These are phyloP conservation scores for Iguana delicatissima DNA, from an alignment of 2,797 vertebrate genomes.

Conservation along the genomic window DNA sequence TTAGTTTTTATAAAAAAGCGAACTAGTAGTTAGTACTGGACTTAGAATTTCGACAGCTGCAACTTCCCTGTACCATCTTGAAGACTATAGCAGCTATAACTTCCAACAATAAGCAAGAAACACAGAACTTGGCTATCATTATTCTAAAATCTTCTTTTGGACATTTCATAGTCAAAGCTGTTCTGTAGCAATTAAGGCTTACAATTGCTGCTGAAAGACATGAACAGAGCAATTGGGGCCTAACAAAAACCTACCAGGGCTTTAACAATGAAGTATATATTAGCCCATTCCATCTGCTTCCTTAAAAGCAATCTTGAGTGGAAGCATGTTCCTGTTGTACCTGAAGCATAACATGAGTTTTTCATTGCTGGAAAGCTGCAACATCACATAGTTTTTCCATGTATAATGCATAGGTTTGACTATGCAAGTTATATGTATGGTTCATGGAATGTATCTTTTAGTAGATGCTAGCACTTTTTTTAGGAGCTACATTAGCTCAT, in stretches of 20 bases:
- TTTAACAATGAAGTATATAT: neutral
- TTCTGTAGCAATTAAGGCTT: slow-evolving; percentile 51
- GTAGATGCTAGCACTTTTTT: neutral
- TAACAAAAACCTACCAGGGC: neutral
- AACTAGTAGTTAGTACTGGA: slow-evolving; percentile 24
- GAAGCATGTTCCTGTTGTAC: slow-evolving; percentile 14
- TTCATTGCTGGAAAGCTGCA: neutral
- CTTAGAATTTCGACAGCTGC: neutral
- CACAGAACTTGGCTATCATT: slow-evolving; percentile 48
- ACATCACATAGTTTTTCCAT: accelerated
- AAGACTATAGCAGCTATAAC: slow-evolving; percentile 53
- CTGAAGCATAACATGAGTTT: neutral
- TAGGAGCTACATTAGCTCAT: neutral
- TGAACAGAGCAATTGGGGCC: slow-evolving; percentile 3
- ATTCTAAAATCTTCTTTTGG: slow-evolving; percentile 57
- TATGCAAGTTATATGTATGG: accelerated
- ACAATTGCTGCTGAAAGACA: slow-evolving; percentile 7
- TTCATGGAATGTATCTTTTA: neutral
- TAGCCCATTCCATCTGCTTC: neutral
- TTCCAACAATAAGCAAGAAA: slow-evolving; percentile 50
- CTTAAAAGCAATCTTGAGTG: neutral
- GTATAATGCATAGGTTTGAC: neutral
- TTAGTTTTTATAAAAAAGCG: slow-evolving; percentile 74
- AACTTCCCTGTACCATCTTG: slow-evolving; percentile 31
- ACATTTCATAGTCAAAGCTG: slow-evolving; percentile 33